Percentiles rank a stretch among this genome's conserved stretches.
Evolutionary conservation across 1,140 invertebrate species (phyloP).

Genomic region (Acromyrmex charruanus): DNA sequence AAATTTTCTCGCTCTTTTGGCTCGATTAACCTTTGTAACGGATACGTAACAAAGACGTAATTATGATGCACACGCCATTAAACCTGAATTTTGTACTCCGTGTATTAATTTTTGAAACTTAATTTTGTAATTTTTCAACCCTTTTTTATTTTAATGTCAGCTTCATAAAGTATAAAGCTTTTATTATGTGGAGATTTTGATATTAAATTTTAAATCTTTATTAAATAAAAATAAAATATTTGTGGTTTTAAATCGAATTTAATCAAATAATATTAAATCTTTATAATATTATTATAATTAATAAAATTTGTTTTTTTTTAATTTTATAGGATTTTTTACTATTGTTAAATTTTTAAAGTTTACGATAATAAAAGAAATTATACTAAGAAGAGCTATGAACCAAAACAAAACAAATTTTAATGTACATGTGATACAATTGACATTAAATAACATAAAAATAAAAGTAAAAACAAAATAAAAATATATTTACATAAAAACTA

Average conservation of each 20-base stretch:
- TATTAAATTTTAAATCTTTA: neutral
- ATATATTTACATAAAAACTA: no score
- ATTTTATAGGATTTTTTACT: neutral
- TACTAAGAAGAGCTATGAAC: no score
- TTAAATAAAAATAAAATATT: no score
- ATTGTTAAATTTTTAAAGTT: neutral
- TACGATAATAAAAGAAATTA: no score
- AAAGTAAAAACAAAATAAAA: no score
- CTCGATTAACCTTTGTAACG: constrained; percentile 16
- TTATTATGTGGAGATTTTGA: neutral
- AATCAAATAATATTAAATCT: no score
- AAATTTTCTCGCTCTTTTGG: constrained; percentile 25
- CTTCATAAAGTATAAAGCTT: neutral
- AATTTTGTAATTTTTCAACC: neutral
- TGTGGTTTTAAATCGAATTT: no score
- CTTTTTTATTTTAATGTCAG: neutral
- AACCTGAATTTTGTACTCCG: neutral
- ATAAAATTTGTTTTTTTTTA: neutral
- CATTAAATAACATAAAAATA: no score
- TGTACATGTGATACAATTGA: no score
- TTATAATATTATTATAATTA: no score
- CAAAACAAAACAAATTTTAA: no score
- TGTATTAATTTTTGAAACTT: neutral
- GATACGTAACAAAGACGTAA: neutral
- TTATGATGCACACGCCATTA: constrained; percentile 10